Base-by-base conservation (phyloP, 2,797 vertebrate species). In the Ispidina picta region DNA sequence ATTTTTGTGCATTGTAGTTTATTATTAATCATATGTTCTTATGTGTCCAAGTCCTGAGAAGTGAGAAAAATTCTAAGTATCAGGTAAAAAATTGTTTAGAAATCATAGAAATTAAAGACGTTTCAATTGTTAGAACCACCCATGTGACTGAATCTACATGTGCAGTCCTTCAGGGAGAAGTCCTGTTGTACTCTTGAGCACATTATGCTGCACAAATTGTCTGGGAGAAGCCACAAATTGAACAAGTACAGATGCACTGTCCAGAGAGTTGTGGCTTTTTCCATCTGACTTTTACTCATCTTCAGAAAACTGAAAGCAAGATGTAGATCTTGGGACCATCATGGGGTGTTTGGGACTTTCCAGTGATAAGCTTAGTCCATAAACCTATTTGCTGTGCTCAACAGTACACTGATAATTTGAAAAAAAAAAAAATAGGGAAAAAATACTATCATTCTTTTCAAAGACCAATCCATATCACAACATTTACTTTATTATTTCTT, bases 181-280 rank as follows among this genome's bases (percentile, higher is more conserved):
- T 43, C 17, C 17, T 56, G 6, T 23, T 63, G 35, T 48, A 3
- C 21, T 56, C 52, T 25, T 55, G 28, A 65, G 10, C 23, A 48
- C 17, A 5, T 8, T 31, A 0, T 20, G 15, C 22, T 78, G 22
- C 20, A 26, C 31, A 18, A 3, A 4, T 2, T 44, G 19, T 15
- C 25, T 75, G 43, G n/a, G 41, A 76, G 23, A 62, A 88, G 58
- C 52, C 69, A 70, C 39, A 70, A 18, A 31, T 84, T 41, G 63
- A 13, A 22, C 35, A 51, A 79, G 11, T 6, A 55, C 14, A 56
- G 17, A 31, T 17, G 28, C 15, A 12, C 48, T 0, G 0, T 29
- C 23, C 56, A 66, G 48, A 68, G 29, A 74, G 9, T 44, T 16
- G 3, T 28, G 8, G 8, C 6, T 65, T 75, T 77, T 72, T 18